Percentiles rank a stretch among this genome's conserved stretches.
phyloP scores from a whole-genome alignment of 2,797 vertebrate species.

The Enteromius viviparus region DNA sequence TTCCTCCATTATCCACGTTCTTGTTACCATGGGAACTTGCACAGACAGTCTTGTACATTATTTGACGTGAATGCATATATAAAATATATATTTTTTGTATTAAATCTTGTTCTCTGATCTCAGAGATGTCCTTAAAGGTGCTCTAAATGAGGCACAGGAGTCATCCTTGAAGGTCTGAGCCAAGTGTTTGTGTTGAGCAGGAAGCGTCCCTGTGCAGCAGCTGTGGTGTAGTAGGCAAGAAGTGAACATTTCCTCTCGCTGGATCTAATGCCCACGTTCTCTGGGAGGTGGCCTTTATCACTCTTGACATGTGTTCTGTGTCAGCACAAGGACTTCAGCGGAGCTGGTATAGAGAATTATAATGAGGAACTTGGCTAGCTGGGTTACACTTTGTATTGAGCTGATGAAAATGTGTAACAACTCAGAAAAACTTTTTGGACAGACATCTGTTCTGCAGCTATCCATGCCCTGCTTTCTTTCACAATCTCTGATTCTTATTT shows the following conservation, averaged over 20 bases:
- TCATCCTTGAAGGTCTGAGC: not conserved
- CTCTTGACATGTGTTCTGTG: slow-evolving; percentile 71
- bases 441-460: slow-evolving; percentile 2
- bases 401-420: not conserved
- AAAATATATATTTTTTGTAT: not conserved
- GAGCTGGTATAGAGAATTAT: slow-evolving; percentile 67
- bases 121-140: not conserved
- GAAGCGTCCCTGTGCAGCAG: slow-evolving; percentile 7
- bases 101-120: not conserved
- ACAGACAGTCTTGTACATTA: slow-evolving; percentile 32
- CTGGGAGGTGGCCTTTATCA: slow-evolving; percentile 68
- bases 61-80: slow-evolving; percentile 17
- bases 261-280: slow-evolving; percentile 67
- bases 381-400: not conserved
- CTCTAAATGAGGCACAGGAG: not conserved
- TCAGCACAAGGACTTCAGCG: slow-evolving; percentile 61
- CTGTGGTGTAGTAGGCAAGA: slow-evolving; percentile 51
- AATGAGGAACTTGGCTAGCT: slow-evolving; percentile 71
- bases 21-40: slow-evolving; percentile 56
- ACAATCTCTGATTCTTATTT: slow-evolving; percentile 9
- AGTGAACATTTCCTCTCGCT: slow-evolving; percentile 67
- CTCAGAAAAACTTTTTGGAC: slow-evolving; percentile 8
- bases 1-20: slow-evolving; percentile 34
- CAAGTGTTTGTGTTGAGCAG: slow-evolving; percentile 26
- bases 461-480: not conserved